Evolutionary conservation across 1,140 invertebrate species (phyloP), one percentile per base, ranked within the genome.

Genomic region (Heliconius himera): DNA sequence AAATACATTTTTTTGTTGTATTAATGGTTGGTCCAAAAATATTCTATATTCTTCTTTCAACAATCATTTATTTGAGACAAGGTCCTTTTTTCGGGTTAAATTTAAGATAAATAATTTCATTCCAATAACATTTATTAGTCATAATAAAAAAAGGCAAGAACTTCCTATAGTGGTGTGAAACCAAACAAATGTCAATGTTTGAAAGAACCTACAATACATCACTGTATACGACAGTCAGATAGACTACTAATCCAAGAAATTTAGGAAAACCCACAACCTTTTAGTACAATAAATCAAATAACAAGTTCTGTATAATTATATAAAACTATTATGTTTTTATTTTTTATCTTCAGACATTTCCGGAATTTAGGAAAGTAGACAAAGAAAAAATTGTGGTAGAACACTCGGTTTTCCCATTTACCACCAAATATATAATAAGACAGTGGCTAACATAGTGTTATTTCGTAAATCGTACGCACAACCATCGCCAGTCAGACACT

Each of bases 201-300:
- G 22, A 26, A 66, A 29, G 26, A 26, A 66, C 22, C 60, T 26
- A 66, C 60, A 26, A 66, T 29, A 66, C 26, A 29, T 29, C 26
- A 29, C 26, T 60, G 54, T 22, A 60, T 26, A 60, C 9, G 54
- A 51, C 5, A 51, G 4, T 66, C 22, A 66, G 26, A 66, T 66
- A 66, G 22, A 66, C 26, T 66, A 36, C 54, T 75, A 72, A 72
- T 72, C 38, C 36, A 4, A 22, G 33, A 72, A 38, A 16, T 38
- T 72, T 72, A 72, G 29, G 38, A 72, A 72, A 72, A 38, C 29
- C 29, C n/a, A 72, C 38, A 72, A 66, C 3, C 11, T 66, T 72
- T 72, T 38, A 71, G 29, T n/a, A 38, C 20, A 20, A 9, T 20
- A 72, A 36, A 72, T 72, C 38, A 36, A 11, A n/a, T 38, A n/a